Evolutionary conservation across 2,888 invertebrate species (phyloP).

Genomic region (Drosophila bunnanda): DNA sequence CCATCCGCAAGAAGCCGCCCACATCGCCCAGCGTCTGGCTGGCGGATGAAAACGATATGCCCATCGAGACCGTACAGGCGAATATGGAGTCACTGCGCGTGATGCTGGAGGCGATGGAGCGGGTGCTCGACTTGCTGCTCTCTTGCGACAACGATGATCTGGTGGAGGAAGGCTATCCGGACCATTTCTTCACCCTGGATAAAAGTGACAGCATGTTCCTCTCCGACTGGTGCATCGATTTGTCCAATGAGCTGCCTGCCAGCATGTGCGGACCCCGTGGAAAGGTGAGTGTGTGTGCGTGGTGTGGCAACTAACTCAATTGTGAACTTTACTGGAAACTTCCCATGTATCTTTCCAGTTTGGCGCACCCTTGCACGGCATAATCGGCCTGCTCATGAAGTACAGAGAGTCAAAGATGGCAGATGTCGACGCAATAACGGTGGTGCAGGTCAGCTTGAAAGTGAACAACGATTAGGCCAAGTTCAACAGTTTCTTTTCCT

Average conservation of each 20-base stretch:
- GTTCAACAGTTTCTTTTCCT: background rate
- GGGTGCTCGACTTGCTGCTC: conserved; percentile 10
- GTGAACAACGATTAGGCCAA: background rate
- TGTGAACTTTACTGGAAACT: no score
- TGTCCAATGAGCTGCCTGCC: background rate
- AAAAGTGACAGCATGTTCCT: background rate
- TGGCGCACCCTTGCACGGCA: background rate
- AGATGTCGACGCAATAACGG: background rate
- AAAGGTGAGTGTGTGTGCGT: background rate
- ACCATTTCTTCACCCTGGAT: conserved; percentile 36
- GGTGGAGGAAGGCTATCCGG: conserved; percentile 24
- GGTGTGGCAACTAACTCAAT: background rate
- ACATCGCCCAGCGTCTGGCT: background rate
- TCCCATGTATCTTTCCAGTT: background rate
- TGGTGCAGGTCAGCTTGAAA: background rate
- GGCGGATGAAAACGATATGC: accelerated
- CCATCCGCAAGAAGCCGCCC: background rate
- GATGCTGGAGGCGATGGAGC: conserved; percentile 8
- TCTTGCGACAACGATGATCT: conserved; percentile 6
- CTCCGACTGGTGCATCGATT: conserved; percentile 13
- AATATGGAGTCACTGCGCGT: background rate
- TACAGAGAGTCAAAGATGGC: background rate
- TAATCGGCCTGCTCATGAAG: background rate
- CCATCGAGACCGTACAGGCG: background rate
- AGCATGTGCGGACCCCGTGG: background rate